Evolutionary conservation across 2,113 vertebrate species (phyloP).

Genomic region (Apus apus): DNA sequence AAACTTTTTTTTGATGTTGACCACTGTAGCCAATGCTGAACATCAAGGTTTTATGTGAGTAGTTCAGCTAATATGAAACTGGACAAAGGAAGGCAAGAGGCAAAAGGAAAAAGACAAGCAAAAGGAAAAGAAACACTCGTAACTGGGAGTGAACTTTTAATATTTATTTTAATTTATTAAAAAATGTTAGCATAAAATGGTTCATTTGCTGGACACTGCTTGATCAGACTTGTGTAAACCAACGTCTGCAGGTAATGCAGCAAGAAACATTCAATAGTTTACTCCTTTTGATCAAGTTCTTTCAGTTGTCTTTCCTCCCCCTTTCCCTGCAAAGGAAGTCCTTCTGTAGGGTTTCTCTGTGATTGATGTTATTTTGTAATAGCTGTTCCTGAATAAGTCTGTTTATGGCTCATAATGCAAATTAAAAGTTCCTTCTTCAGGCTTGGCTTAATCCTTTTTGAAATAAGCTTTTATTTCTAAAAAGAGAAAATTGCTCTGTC

Average conservation of each 20-base stretch:
- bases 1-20: not conserved
- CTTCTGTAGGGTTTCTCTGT: not conserved
- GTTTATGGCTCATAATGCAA: not conserved
- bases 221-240: not conserved
- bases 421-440: not conserved
- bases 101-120: not conserved
- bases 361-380: not conserved
- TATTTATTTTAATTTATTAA: not conserved
- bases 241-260: not conserved
- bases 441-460: not conserved
- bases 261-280: not conserved
- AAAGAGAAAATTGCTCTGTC: not conserved
- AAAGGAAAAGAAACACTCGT: not conserved
- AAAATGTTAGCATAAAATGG: accelerated
- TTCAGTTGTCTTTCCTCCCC: not conserved
- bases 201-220: not conserved
- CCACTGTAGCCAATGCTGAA: not conserved
- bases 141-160: not conserved
- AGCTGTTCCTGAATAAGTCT: not conserved
- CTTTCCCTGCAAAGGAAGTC: not conserved
- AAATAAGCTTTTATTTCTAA: not conserved
- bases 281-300: not conserved
- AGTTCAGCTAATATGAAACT: not conserved
- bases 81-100: not conserved
- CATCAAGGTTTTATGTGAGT: not conserved